A percentile compares a stretch with the other conserved stretches of the same genome.
Evolutionary conservation across 1,140 invertebrate genomes (phyloP).

Genomic region (Zaprionus ghesquierei): DNA sequence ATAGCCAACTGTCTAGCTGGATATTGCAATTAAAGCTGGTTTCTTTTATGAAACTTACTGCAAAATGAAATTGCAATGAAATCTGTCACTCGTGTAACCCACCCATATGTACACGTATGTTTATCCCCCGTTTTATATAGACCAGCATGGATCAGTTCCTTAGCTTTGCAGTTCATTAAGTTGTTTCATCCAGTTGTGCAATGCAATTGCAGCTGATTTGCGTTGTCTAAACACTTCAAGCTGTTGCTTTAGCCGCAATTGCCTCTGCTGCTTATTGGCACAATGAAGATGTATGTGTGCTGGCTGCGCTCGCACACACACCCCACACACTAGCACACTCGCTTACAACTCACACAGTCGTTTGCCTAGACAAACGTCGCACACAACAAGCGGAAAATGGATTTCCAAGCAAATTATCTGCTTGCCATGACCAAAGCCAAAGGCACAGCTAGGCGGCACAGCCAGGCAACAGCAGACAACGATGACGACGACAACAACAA

Average conservation of each 20-base stretch:
- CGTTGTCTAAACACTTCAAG: slow-evolving; percentile 19
- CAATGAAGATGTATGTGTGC: slow-evolving; percentile 28
- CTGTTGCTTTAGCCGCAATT: slow-evolving; percentile 20
- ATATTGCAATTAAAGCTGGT: neutral
- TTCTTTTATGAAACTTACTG: neutral
- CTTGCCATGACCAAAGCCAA: slow-evolving; percentile 43
- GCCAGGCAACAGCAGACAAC: slow-evolving; percentile 9
- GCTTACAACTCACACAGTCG: slow-evolving; percentile 8
- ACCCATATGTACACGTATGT: neutral
- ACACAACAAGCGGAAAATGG: slow-evolving; percentile 74
- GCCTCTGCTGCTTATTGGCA: slow-evolving; percentile 17
- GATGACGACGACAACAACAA: slow-evolving; percentile 31
- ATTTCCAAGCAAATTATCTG: slow-evolving; percentile 80
- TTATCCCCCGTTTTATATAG: neutral
- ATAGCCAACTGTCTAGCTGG: neutral
- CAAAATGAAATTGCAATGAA: neutral
- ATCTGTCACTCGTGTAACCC: neutral
- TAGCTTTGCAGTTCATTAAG: neutral
- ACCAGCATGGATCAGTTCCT: neutral
- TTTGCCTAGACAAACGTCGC: slow-evolving; percentile 28
- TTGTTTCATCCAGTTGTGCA: neutral
- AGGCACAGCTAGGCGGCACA: neutral
- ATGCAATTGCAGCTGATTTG: neutral
- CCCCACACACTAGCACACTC: slow-evolving; percentile 2
- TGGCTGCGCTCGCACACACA: slow-evolving; percentile 6